These are phyloP conservation scores for Molorchus minor DNA, from an alignment of 2,888 invertebrate genomes.

Conservation along the genomic window DNA sequence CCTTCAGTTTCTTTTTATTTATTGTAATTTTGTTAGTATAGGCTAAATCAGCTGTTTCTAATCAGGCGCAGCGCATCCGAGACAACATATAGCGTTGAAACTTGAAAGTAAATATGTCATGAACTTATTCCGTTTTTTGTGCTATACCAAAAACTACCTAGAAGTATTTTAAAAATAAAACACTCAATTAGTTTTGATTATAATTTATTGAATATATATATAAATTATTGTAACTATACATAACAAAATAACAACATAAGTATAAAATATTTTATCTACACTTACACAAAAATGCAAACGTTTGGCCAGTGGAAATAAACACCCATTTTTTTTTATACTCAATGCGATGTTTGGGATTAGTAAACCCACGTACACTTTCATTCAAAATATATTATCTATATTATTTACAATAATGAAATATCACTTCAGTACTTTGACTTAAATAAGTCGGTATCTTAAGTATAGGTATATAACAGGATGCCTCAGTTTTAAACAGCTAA, in stretches of 20 bases:
- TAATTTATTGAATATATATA: constrained; percentile 31
- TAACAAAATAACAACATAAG: constrained; percentile 30
- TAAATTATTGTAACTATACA: constrained; percentile 35
- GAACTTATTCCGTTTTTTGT: too few species aligned
- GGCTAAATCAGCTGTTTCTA: too few species aligned
- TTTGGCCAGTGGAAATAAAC: neutral
- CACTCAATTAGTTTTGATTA: constrained; percentile 19
- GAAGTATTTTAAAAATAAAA: too few species aligned
- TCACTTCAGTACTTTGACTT: constrained; percentile 37
- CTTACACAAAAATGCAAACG: constrained; percentile 6
- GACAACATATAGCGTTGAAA: too few species aligned
- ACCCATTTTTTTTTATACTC: too few species aligned
- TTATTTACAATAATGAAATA: constrained; percentile 26
- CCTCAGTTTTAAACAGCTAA: too few species aligned
- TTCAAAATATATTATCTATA: constrained; percentile 13
- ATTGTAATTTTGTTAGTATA: too few species aligned
- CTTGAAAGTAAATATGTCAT: too few species aligned
- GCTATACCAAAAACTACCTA: too few species aligned
- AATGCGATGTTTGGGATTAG: too few species aligned
- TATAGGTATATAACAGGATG: constrained; percentile 4
- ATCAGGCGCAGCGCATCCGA: too few species aligned
- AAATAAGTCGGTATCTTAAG: constrained; percentile 22
- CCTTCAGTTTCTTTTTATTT: too few species aligned
- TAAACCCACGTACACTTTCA: constrained; percentile 8
- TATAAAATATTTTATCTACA: constrained; percentile 20